Evolutionary conservation across 2,113 vertebrate species (phyloP), one percentile per base, ranked within the genome.

Genomic region (Anas platyrhynchos): DNA sequence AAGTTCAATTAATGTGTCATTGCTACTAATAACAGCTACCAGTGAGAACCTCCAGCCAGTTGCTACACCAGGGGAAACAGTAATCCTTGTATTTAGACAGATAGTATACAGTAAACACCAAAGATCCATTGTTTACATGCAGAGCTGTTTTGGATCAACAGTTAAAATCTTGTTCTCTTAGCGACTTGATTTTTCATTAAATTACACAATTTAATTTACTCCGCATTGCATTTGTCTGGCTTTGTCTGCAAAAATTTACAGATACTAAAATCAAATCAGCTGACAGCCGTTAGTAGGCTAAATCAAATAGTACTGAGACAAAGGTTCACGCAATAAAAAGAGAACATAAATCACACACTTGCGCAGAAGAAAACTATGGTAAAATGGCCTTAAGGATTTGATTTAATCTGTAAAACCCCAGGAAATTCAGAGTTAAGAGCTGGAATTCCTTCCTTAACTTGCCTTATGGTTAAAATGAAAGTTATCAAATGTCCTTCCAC

Each of bases 1-100:
- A 98, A 96, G 94, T 94, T 96, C 97, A 98, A 98, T 98, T 98
- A 98, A 98, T 93, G 87, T 98, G 98, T 98, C 97, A 98, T 96
- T 92, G 94, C 96, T 96, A 96, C 98, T 97, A 97, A 97, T 86
- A 89, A 86, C 83, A 48, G 96, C 97, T 97, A 97, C 97, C 84
- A 52, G 93, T 97, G 97, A 98, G 97, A 98, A 83, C 96, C 96
- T 95, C 96, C 97, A 97, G 97, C 74, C 93, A 80, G 91, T 91
- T 91, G 75, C 87, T 89, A 55, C 66, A 59, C 62, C 87, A 32
- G 67, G 92, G 97, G 79, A 94, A 92, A 43, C 91, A 67, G 12
- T 56, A 94, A 97, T 95, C 80, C 83, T 93, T 75, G 86, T 88
- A 78, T 96, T 96, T 93, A 23, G 90, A 94, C 52, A 95, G 85